These are phyloP conservation scores for Perizoma flavofasciatum DNA, from an alignment of 2,888 invertebrate genomes.

Conservation along the genomic window DNA sequence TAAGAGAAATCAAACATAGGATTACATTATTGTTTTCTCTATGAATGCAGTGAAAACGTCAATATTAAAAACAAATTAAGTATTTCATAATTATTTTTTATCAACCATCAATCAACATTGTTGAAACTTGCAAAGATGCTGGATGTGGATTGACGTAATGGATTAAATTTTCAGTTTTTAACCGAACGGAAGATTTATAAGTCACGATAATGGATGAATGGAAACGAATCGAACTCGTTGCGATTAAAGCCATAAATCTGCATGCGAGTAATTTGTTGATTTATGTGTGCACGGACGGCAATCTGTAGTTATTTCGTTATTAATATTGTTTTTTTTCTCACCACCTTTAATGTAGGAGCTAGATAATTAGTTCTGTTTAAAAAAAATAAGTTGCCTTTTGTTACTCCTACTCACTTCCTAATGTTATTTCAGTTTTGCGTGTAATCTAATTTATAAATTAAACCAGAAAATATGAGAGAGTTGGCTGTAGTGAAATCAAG, in stretches of 20 bases:
- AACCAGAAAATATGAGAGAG: too few species aligned
- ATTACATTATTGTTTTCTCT: too few species aligned
- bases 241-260: constrained; percentile 66
- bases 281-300: constrained; percentile 21
- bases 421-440: too few species aligned
- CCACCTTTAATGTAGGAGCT: too few species aligned
- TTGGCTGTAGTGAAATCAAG: too few species aligned
- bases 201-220: constrained; percentile 42
- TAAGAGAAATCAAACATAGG: too few species aligned
- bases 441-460: too few species aligned
- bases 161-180: constrained; percentile 32
- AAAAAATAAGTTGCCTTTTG: too few species aligned
- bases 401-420: too few species aligned
- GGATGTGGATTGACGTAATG: constrained; percentile 25
- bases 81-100: constrained; percentile 2
- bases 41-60: too few species aligned
- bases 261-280: constrained; percentile 34
- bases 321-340: constrained; percentile 1
- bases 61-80: not conserved
- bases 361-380: too few species aligned
- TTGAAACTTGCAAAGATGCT: constrained; percentile 1
- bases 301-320: constrained; percentile 21
- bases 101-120: constrained; percentile 7
- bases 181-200: constrained; percentile 29
- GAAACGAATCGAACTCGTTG: constrained; percentile 58